Conservation (phyloP, 2,888 invertebrate genomes). For the Cryptus armator region DNA sequence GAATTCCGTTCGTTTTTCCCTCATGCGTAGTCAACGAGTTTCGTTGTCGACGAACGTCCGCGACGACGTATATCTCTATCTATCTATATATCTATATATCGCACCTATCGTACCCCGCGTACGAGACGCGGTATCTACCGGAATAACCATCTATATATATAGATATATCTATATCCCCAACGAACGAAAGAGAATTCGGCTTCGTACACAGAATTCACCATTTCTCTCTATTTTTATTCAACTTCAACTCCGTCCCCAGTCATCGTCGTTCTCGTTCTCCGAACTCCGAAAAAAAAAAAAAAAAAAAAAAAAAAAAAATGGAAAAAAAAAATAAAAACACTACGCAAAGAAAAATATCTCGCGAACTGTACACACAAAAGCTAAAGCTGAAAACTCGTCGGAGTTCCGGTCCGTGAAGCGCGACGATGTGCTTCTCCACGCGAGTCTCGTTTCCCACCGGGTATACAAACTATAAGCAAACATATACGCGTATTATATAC, state of each 20-base stretch:
- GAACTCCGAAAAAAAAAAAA: constrained; percentile 41
- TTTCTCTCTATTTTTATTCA: constrained; percentile 67
- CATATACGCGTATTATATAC: not conserved
- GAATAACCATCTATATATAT: constrained; percentile 28
- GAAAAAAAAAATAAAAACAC: constrained; percentile 29
- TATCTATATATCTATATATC: constrained; percentile 10
- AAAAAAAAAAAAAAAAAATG: constrained; percentile 24
- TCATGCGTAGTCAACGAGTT: constrained; percentile 66
- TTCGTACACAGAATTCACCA: constrained; percentile 39
- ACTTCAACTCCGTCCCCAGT: constrained; percentile 41
- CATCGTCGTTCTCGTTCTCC: constrained; percentile 29
- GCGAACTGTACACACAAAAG: constrained; percentile 11
- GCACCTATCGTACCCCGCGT: not conserved
- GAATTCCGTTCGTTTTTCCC: constrained; percentile 3
- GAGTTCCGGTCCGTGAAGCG: constrained; percentile 75
- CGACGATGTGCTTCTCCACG: constrained; percentile 70
- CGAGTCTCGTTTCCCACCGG: constrained; percentile 22
- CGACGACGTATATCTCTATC: not conserved
- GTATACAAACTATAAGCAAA: not conserved
- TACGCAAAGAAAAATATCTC: constrained; percentile 4
- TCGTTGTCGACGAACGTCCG: constrained; percentile 49
- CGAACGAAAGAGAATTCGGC: constrained; percentile 1
- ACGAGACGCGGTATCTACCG: constrained; percentile 6
- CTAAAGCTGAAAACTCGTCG: constrained; percentile 45
- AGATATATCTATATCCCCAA: not conserved